These are phyloP conservation scores for Acrossocheilus fasciatus DNA, from an alignment of 2,797 vertebrate genomes.

Conservation along the genomic window DNA sequence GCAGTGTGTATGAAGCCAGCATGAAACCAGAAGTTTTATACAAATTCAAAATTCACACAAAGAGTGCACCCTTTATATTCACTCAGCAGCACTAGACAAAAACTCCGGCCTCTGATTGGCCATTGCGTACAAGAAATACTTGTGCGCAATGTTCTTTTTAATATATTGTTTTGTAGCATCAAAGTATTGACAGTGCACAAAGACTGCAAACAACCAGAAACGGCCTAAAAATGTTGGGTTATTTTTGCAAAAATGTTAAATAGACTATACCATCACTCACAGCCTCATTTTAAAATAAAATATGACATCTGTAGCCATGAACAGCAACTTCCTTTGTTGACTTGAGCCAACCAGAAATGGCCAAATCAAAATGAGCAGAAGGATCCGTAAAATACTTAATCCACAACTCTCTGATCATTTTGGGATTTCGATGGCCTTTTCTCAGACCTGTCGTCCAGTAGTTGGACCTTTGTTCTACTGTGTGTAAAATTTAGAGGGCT, in stretches of 20 bases:
- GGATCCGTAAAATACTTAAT: slow-evolving; percentile 27
- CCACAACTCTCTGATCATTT: slow-evolving; percentile 33
- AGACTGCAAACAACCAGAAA: background rate
- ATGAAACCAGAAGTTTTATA: too few relatives aligned
- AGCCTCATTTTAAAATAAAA: background rate
- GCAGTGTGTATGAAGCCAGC: too few relatives aligned
- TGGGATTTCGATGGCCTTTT: slow-evolving; percentile 29
- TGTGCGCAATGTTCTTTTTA: background rate
- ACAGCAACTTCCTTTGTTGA: background rate
- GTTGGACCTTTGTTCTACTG: slow-evolving; percentile 42
- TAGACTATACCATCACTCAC: background rate
- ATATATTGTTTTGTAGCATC: background rate
- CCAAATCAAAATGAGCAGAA: slow-evolving; percentile 12
- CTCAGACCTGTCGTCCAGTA: slow-evolving; percentile 42
- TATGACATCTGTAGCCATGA: background rate
- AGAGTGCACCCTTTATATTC: too few relatives aligned
- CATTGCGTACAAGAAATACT: too few relatives aligned
- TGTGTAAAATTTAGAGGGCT: slow-evolving; percentile 32
- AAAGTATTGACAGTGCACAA: background rate
- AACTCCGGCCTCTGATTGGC: too few relatives aligned
- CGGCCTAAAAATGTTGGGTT: background rate
- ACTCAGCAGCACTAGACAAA: too few relatives aligned
- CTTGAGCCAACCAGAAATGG: slow-evolving; percentile 10
- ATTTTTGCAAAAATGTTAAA: background rate
- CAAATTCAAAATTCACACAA: too few relatives aligned